Percentiles rank a stretch among this genome's conserved stretches.
Conservation (phyloP, 2,113 vertebrate genomes). For the Nyctibius bracteatus region DNA sequence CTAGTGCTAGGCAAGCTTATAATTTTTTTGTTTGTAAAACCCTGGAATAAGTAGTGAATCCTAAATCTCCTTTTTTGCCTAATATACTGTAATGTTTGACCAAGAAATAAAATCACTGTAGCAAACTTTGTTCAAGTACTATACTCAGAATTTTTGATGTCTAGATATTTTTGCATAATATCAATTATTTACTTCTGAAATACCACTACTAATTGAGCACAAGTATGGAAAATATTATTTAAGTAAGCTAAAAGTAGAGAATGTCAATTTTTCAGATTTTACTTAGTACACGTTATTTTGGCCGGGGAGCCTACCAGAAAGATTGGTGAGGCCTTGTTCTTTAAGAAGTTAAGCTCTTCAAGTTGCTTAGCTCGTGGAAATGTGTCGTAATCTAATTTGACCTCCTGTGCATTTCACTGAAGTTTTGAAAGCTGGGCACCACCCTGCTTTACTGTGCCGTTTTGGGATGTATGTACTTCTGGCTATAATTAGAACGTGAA, state of each 20-base stretch:
- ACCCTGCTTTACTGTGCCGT: not conserved
- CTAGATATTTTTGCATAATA: not conserved
- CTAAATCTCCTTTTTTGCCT: not conserved
- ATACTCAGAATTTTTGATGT: not conserved
- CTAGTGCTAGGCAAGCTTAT: not conserved
- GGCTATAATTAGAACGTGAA: slow-evolving; percentile 10
- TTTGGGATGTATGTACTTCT: not conserved
- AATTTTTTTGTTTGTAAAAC: not conserved
- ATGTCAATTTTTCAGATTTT: not conserved
- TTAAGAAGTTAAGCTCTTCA: slow-evolving; percentile 21
- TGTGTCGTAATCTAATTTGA: slow-evolving; percentile 11
- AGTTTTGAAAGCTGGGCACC: not conserved
- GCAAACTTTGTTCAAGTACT: not conserved
- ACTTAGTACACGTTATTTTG: not conserved
- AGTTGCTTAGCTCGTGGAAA: slow-evolving; percentile 40
- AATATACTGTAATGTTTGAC: not conserved
- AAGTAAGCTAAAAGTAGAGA: not conserved
- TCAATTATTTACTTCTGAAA: not conserved
- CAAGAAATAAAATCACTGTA: not conserved
- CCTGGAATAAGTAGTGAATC: not conserved
- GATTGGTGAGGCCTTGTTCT: not conserved
- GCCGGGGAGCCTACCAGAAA: not conserved
- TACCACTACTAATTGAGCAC: not conserved
- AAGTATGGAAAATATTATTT: not conserved
- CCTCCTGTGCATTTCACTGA: not conserved